Conservation (phyloP, 1,140 invertebrate genomes). For the Rhopalosiphum maidis region DNA sequence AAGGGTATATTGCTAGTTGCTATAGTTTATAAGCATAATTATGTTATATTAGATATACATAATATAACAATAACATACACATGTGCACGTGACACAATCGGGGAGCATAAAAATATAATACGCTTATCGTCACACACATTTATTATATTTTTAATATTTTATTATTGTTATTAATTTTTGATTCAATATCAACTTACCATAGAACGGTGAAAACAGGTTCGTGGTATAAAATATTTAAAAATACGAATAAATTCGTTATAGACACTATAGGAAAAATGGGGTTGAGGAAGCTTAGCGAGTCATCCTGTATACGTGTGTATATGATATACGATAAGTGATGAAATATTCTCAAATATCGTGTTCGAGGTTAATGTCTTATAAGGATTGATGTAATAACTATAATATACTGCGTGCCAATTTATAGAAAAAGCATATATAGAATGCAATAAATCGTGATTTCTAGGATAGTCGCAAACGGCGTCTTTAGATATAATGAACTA, state of each 20-base stretch:
- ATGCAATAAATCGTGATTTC: slow-evolving; percentile 10
- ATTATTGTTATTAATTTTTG: too few species aligned
- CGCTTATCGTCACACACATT: not conserved
- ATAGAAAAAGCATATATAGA: not conserved
- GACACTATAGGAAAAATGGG: not conserved
- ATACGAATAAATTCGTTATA: too few species aligned
- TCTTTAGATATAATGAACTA: slow-evolving; percentile 5
- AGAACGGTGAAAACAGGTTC: too few species aligned
- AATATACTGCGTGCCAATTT: not conserved
- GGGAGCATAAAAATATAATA: not conserved
- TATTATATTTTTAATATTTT: not conserved
- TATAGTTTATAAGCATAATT: not conserved
- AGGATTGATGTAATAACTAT: not conserved
- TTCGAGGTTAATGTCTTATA: slow-evolving; percentile 16
- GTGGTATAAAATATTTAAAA: too few species aligned
- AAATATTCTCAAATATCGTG: slow-evolving; percentile 9
- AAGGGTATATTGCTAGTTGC: not conserved
- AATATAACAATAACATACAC: not conserved
- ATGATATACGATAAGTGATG: not conserved
- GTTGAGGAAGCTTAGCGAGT: not conserved
- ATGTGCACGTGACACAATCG: too few species aligned
- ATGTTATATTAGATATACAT: not conserved
- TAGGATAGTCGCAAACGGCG: not conserved
- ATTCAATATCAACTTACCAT: too few species aligned
- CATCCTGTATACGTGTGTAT: not conserved